A percentile compares a stretch with the other conserved stretches of the same genome.
These are phyloP conservation scores for Petrocephalus sullivani DNA, from an alignment of 2,797 vertebrate genomes.

Conservation along the genomic window DNA sequence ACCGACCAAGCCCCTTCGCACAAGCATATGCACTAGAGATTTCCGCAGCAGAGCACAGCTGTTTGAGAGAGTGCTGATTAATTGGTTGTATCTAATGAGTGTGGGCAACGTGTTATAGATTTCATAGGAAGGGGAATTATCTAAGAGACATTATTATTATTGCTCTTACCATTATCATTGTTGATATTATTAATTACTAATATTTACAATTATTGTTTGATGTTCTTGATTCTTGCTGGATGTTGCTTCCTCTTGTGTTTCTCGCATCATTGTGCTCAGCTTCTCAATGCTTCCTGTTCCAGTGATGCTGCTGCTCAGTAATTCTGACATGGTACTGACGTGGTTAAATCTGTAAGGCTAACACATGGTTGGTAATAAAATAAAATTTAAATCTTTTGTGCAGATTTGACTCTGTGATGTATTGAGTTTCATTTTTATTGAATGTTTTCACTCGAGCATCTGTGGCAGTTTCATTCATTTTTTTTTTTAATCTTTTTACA, in stretches of 20 bases:
- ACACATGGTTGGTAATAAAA: conserved; percentile 74
- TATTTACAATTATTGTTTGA: conserved; percentile 23
- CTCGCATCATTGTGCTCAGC: conserved; percentile 52
- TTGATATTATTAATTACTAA: conserved; percentile 38
- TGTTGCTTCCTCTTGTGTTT: conserved; percentile 43
- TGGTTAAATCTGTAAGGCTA: conserved; percentile 65
- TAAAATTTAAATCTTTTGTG: conserved; percentile 49
- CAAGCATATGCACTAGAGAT: background rate
- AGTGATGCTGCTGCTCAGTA: conserved; percentile 55
- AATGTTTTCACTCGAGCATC: background rate
- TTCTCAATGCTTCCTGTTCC: conserved; percentile 45
- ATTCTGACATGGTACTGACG: conserved; percentile 61
- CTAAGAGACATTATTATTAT: conserved; percentile 41
- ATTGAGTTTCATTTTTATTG: background rate
- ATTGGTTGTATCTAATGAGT: background rate
- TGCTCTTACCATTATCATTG: conserved; percentile 34
- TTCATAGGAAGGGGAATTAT: conserved; percentile 51
- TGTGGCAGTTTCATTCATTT: background rate
- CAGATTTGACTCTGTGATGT: background rate
- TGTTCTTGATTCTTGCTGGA: conserved; percentile 30
- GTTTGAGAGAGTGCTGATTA: background rate
- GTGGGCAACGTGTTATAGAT: conserved; percentile 28
- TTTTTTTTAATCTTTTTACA: background rate
- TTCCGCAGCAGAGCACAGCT: background rate
- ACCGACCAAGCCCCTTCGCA: background rate